Base-by-base conservation (phyloP, 1,140 invertebrate genomes). In the Odontomachus brunneus region DNA sequence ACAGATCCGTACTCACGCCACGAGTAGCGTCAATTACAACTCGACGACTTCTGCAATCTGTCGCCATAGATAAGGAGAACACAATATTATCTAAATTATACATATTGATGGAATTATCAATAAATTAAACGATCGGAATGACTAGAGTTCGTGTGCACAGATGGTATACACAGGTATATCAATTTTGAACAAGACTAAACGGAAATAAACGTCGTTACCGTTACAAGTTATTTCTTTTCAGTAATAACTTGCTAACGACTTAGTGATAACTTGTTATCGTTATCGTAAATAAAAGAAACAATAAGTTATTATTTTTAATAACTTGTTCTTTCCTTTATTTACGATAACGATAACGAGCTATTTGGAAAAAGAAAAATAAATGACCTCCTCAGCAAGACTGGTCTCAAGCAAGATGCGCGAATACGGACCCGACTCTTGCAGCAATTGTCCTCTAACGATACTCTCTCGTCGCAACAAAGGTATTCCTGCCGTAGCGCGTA, bases 11-110 rank as follows among this genome's bases (percentile, higher is more conserved):
- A 73, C 62, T 86, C 78, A 86, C 85, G 53, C 9, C 3, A 66
- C 53, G 53, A 72, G 49, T 33, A 71, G 71, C 82, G 76, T 84
- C 74, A 71, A 84, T 80, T 80, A 55, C 82, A 78, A 62, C 67
- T 44, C 38, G 38, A 44, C 38, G 38, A 44, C 9, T 44, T 11
- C 38, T 44, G 38, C 38, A 44, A 44, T 44, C 38, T 44, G 3
- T 11, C 38, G 9, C 38, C 9, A 22, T 73, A n/a, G 12, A 60
- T 55, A 57, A 69, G n/a, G n/a, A 38, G 59, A 24, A 33, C 53
- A 29, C 55, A 60, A 33, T 29, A 26, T 48, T 48, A 26, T 26
- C 12, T 63, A 63, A 48, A 51, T 44, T 0, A 44, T 75, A 49
- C n/a, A n/a, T n/a, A n/a, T 29, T 7, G 26, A 3, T 49, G 9